These are phyloP conservation scores for Battus philenor DNA, from an alignment of 1,140 invertebrate genomes.

Conservation along the genomic window DNA sequence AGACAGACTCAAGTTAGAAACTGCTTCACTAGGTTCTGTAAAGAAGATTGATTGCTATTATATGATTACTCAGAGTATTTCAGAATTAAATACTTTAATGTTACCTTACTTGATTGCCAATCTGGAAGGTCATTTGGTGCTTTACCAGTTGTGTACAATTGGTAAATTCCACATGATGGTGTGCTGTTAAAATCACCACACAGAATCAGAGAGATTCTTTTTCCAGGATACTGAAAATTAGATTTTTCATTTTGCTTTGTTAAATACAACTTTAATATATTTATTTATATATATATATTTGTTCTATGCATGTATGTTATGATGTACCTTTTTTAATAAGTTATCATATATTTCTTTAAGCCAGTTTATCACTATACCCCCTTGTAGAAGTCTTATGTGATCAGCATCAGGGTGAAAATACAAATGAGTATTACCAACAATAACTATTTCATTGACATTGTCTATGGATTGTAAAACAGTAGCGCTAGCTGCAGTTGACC, in stretches of 20 bases:
- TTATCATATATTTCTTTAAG: conserved; percentile 65
- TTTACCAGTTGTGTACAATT: conserved; percentile 81
- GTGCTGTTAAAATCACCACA: conserved; percentile 93
- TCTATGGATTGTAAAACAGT: conserved; percentile 79
- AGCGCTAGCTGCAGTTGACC: conserved; percentile 80
- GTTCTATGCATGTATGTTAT: not conserved
- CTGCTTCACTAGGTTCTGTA: conserved; percentile 80
- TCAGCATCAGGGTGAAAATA: conserved; percentile 94
- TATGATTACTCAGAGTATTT: too few relatives aligned
- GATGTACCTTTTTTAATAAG: conserved; percentile 67
- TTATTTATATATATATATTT: too few relatives aligned
- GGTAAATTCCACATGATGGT: conserved; percentile 87
- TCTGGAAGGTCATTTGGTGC: conserved; percentile 80
- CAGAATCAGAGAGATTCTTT: conserved; percentile 80
- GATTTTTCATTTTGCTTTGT: too few relatives aligned
- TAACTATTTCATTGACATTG: conserved; percentile 77
- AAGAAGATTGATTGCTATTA: conserved; percentile 23
- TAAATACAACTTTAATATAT: too few relatives aligned
- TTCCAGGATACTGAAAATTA: conserved; percentile 73
- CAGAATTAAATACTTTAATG: too few relatives aligned
- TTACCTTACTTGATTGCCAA: conserved; percentile 88
- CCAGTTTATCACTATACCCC: conserved; percentile 79
- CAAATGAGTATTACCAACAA: conserved; percentile 93
- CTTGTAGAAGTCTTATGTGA: conserved; percentile 90
- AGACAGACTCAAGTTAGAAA: conserved; percentile 78